These are phyloP conservation scores for Teleopsis dalmanni DNA, from an alignment of 1,140 invertebrate species.

Conservation along the genomic window DNA sequence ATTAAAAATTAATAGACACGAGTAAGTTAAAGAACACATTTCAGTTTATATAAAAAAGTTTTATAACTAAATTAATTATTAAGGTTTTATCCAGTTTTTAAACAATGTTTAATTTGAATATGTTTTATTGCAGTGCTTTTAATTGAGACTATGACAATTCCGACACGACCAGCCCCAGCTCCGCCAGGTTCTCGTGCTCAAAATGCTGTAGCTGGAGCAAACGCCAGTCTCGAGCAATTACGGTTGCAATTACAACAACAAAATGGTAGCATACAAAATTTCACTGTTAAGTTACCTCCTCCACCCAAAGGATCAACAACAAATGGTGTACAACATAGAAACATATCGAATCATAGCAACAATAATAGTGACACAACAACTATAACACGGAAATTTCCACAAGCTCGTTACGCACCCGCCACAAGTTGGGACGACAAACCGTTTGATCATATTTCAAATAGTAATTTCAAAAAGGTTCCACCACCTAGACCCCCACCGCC, in stretches of 20 bases:
- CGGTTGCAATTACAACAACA: constrained; percentile 35
- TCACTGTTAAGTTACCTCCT: constrained; percentile 36
- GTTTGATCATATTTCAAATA: constrained; percentile 23
- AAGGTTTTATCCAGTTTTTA: no score
- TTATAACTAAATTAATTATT: no score
- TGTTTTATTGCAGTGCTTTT: neutral
- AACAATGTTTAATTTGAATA: no score
- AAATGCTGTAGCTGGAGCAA: constrained; percentile 33
- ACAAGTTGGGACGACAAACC: constrained; percentile 40
- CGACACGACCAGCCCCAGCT: constrained; percentile 41
- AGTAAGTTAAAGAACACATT: no score
- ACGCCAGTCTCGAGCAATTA: constrained; percentile 34
- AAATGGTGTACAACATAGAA: constrained; percentile 6
- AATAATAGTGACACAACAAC: constrained; percentile 17
- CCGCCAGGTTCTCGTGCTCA: constrained; percentile 33
- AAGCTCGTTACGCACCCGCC: constrained; percentile 34
- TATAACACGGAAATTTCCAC: constrained; percentile 38
- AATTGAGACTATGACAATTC: constrained; percentile 33
- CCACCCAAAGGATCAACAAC: constrained; percentile 27
- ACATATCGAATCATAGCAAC: constrained; percentile 11
- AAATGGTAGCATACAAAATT: constrained; percentile 25
- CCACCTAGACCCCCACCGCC: constrained; percentile 40
- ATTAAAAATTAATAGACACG: no score
- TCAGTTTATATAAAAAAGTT: no score
- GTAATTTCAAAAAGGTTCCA: constrained; percentile 29